Conservation (phyloP, 2,113 vertebrate genomes). For the Ceuthmochares aereus region DNA sequence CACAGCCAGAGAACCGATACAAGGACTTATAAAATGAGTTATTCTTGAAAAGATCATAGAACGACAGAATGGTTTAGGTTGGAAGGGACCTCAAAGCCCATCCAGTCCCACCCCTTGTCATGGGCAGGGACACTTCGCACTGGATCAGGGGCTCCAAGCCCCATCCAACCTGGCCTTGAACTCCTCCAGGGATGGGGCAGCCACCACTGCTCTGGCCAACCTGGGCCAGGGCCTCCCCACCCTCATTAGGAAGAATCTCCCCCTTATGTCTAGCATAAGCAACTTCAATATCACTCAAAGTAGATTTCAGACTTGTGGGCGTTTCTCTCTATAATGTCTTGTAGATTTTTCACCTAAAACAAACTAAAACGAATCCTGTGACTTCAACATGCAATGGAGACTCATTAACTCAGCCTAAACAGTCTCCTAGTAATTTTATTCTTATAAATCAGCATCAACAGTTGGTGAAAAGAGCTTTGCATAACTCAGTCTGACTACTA, state of each 20-base stretch:
- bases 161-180: too few species aligned
- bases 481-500: background rate
- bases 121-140: too few species aligned
- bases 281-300: background rate
- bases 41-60: background rate
- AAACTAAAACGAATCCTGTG: background rate
- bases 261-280: too few species aligned
- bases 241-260: too few species aligned
- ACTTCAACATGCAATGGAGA: rapidly evolving
- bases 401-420: rapidly evolving
- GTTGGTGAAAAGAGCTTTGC: background rate
- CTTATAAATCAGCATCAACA: background rate
- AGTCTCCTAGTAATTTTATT: background rate
- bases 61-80: too few species aligned
- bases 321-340: background rate
- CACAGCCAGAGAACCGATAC: background rate
- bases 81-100: too few species aligned
- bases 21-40: background rate
- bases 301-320: background rate
- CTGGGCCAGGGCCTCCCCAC: too few species aligned
- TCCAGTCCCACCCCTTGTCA: too few species aligned
- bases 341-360: background rate
- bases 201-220: too few species aligned
- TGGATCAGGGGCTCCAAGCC: too few species aligned
- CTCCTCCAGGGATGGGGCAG: too few species aligned